Evolutionary conservation across 2,113 vertebrate species (phyloP), one percentile per base, ranked within the genome.

Genomic region (Vulpes lagopus): DNA sequence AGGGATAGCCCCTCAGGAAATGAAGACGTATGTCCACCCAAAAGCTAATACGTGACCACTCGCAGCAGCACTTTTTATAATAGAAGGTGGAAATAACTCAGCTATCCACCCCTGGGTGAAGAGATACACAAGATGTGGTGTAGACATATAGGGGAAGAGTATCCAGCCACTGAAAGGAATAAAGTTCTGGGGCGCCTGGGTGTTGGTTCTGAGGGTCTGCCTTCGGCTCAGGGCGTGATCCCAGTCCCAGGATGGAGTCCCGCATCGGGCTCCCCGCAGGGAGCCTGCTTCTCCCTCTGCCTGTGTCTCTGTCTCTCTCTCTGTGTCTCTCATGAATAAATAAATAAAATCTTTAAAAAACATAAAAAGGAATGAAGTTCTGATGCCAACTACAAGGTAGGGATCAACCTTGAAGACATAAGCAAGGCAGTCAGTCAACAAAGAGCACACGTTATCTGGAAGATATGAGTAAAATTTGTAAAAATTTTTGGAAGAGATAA

Each of bases 31-130:
- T 4, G 2, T 23, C 55, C 20, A 6, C 3, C 25, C 20, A 38
- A 57, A 60, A 43, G 17, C 35, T 35, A 35, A 38, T 25, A 25
- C 5, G 0, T 11, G 17, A 12, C 55, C n/a, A 25, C 27, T 67
- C 22, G 3, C 1, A 55, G 32, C 3, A 20, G 19, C 20, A 27
- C 27, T 69, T n/a, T 53, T 76, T 27, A 11, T 22, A 67, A n/a
- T 2, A 14, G 57, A 73, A 85, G 20, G 38, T 43, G 60, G 51
- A 78, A 38, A 43, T 8, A 35, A 16, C 17, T 51, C 27, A 35
- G 5, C 14, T 11, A 8, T 11, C n/a, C 23, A 25, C 11, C 19
- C 1, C 5, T 2, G 5, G n/a, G 12, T 4, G 51, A n/a, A 43
- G 7, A 22, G 30, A 17, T 12, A 30, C 43, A 49, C 5, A 16